phyloP scores from a whole-genome alignment of 2,113 vertebrate species.

The Buteo buteo region DNA sequence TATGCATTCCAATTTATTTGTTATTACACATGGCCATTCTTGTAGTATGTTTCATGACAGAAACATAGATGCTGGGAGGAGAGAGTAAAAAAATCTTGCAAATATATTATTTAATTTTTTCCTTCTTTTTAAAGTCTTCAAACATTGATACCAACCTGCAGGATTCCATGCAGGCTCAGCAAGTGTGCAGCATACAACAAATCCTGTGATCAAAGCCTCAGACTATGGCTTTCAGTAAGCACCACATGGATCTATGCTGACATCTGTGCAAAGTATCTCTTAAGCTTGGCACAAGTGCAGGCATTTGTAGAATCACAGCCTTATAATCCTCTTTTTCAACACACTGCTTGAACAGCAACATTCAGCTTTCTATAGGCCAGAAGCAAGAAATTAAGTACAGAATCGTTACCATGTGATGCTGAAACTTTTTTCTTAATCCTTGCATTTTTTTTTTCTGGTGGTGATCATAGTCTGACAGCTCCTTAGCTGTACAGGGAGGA shows the following conservation, averaged over 20 bases:
- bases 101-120: not conserved
- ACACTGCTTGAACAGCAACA: not conserved
- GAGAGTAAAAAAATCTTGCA: not conserved
- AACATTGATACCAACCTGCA: not conserved
- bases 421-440: not conserved
- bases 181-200: not conserved
- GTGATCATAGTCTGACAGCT: not conserved
- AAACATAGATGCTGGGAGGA: not conserved
- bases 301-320: not conserved
- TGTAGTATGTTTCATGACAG: not conserved
- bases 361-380: not conserved
- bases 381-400: not conserved
- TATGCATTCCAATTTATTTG: not conserved
- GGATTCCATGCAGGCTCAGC: not conserved
- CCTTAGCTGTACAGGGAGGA: not conserved
- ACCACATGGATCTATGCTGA: not conserved
- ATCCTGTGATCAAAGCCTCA: not conserved
- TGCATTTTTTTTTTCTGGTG: fast-evolving
- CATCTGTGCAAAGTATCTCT: not conserved
- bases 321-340: not conserved
- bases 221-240: not conserved
- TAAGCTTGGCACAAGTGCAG: not conserved
- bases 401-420: not conserved
- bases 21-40: not conserved
- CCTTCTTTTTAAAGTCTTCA: not conserved